Base-by-base conservation (phyloP, 2,797 vertebrate species). In the Gadopsis bispinosus region DNA sequence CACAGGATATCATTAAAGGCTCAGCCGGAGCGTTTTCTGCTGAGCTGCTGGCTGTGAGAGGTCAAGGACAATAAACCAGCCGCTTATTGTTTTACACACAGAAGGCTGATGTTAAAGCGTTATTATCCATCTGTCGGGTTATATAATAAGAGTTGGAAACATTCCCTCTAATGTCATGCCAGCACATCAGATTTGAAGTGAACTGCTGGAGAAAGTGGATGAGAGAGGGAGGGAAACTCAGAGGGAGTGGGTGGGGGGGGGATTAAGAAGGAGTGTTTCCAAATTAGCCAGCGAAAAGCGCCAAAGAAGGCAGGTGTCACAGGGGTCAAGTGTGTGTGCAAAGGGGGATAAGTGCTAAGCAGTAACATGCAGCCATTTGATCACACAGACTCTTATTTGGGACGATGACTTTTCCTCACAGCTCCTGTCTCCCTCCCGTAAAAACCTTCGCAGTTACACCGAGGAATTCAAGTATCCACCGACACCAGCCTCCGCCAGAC, bases 281-380 rank as follows among this genome's bases (percentile, higher is more conserved):
- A 77, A 73, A 91, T 89, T 81, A 88, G 67, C 65, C 63, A 67
- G 53, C 89, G 79, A 82, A 84, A 86, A 73, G 83, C 77, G 33
- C 78, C 72, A 85, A 88, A 89, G 80, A 83, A 78, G 85, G 77
- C 86, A 92, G 89, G 89, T 83, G 86, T 90, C 90, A 87, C 43
- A 45, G 29, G 68, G 87, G 88, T 92, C 87, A 87, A 86, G 70
- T 83, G 77, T 84, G 68, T 70, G 68, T 73, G 81, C 65, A 50
- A 13, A 7, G 70, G 48, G 65, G 74, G 61, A 64, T 71, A 64
- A 73, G 71, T 72, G 73, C 45, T 84, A 73, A 84, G 81, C 59
- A 71, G 66, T 62, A 79, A 69, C 86, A 87, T 69, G 77, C 79
- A 79, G 79, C 74, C 67, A 85, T 92, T 88, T 90, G 85, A 92